Evolutionary conservation across 2,113 vertebrate species (phyloP).

Genomic region (Forbesichthys agassizii): DNA sequence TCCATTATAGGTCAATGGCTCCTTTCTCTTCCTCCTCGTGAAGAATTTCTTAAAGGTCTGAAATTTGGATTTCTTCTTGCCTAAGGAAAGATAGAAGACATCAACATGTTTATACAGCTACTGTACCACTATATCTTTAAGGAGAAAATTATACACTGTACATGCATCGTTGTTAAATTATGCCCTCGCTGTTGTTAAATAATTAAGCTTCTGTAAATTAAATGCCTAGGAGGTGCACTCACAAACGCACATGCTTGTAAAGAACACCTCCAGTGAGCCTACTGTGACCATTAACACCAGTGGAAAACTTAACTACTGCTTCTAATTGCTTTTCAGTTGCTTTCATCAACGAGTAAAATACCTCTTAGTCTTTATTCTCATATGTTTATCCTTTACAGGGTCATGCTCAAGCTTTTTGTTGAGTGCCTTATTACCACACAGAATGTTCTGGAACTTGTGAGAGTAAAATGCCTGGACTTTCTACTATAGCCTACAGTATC

Average conservation of each 20-base stretch:
- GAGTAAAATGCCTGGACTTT: too few relatives aligned
- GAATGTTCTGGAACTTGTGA: not conserved
- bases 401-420: not conserved
- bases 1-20: conserved; percentile 45
- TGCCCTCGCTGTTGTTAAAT: conserved; percentile 17
- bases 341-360: conserved; percentile 18
- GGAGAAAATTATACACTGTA: conserved; percentile 27
- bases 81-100: conserved; percentile 61
- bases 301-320: conserved; percentile 7
- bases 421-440: not conserved
- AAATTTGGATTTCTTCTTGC: conserved; percentile 94
- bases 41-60: conserved; percentile 90
- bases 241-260: conserved; percentile 37
- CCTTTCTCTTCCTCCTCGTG: conserved; percentile 89
- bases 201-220: conserved; percentile 31
- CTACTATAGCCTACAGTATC: too few relatives aligned
- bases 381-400: not conserved
- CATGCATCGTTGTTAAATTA: conserved; percentile 30
- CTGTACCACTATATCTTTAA: conserved; percentile 1
- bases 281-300: conserved; percentile 15
- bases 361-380: not conserved
- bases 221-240: conserved; percentile 30
- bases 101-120: too few relatives aligned
- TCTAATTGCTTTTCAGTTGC: conserved; percentile 28
- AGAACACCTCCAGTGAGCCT: conserved; percentile 30